Evolutionary conservation across 2,797 vertebrate species (phyloP).

Genomic region (Rhyacichthys aspro): DNA sequence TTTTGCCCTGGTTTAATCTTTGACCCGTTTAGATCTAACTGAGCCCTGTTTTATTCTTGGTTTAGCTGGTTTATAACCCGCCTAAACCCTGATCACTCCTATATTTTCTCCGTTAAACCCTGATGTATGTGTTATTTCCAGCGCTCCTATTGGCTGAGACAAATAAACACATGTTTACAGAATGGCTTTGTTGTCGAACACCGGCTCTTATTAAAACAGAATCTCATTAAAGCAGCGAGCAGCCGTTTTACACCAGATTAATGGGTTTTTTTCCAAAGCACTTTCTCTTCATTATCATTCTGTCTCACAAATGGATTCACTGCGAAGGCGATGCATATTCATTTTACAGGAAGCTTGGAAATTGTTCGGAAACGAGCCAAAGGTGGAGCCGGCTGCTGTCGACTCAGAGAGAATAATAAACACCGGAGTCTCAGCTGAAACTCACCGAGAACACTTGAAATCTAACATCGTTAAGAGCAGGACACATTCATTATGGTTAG

Average conservation of each 20-base stretch:
- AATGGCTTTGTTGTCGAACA: constrained; percentile 79
- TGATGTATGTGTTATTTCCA: neutral
- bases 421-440: too few relatives aligned
- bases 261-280: constrained; percentile 67
- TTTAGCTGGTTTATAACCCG: too few relatives aligned
- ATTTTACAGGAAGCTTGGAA: constrained; percentile 77
- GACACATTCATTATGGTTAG: too few relatives aligned
- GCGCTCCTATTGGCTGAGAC: constrained; percentile 57
- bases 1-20: too few relatives aligned
- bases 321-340: constrained; percentile 76
- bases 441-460: too few relatives aligned
- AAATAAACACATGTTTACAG: constrained; percentile 80
- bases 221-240: constrained; percentile 40
- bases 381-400: constrained; percentile 64
- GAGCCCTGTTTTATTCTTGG: too few relatives aligned
- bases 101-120: too few relatives aligned
- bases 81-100: too few relatives aligned
- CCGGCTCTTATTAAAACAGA: constrained; percentile 77
- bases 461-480: too few relatives aligned
- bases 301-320: constrained; percentile 76
- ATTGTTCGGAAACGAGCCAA: constrained; percentile 76
- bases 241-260: constrained; percentile 79
- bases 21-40: too few relatives aligned
- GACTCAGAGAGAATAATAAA: constrained; percentile 57
- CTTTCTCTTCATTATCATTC: constrained; percentile 83